Evolutionary conservation across 2,888 invertebrate genomes (phyloP), one percentile per base, ranked within the genome.

Genomic region (Dolomedes plantarius): DNA sequence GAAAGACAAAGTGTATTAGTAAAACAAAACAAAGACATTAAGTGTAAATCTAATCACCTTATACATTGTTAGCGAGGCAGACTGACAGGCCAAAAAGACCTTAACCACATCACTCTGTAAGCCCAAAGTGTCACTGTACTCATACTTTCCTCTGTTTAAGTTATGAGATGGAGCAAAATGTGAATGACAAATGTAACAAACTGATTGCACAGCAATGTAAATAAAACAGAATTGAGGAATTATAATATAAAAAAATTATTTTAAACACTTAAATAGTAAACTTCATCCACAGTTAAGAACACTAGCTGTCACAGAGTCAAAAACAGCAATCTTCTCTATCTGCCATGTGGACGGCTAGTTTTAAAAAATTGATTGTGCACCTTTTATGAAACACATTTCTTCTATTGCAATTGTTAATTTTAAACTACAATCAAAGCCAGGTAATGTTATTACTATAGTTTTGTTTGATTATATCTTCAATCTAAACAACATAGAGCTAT

Each of bases 321-420:
- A 56, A 56, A 56, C 56, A 56, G 56, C 5, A 5, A 19, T 23
- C 56, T 46, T 46, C 41, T 56, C 28, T 31, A 39, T 77, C 23
- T 64, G 71, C 67, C 73, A 19, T 62, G 50, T 72, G 83, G 83
- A 85, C 83, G 83, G 83, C 77, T 73, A 85, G 72, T 39, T 85
- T 65, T 65, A 32, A 85, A 85, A 41, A 50, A 67, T 56, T 85
- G 83, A 85, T 85, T 85, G 83, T 85, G 83, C 83, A 85, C 83
- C 83, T 72, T 72, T 56, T 31, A 39, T 56, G 41, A 69, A 74
- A 41, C 69, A 75, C 39, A 62, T 56, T 81, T 81, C 65, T 56
- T 69, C 41, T 23, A 71, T 46, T 56, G 74, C 62, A 32, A 32
- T 31, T 11, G 28, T 62, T 29, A 65, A 73, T 32, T 23, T 72